phyloP scores from a whole-genome alignment of 2,888 invertebrate species.

The Brenthis hecate region DNA sequence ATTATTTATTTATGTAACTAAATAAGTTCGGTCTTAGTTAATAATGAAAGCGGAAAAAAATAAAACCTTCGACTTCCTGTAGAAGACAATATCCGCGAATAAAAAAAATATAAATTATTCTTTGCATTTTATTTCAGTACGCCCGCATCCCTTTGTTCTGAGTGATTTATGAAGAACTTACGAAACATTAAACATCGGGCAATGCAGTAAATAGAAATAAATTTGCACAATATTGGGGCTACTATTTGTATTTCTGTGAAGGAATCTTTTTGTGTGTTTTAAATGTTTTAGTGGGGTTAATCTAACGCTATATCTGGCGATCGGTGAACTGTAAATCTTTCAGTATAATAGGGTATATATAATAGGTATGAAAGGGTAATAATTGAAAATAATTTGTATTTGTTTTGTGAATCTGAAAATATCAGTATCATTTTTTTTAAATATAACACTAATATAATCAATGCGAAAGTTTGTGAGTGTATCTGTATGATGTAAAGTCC shows the following conservation, averaged over 20 bases:
- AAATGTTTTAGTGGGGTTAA: background rate
- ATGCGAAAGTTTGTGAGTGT: too few species aligned
- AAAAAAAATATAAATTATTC: slow-evolving; percentile 52
- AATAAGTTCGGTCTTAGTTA: slow-evolving; percentile 19
- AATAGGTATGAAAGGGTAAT: too few species aligned
- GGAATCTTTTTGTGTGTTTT: slow-evolving; percentile 3
- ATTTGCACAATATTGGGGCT: slow-evolving; percentile 33
- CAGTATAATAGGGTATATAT: too few species aligned
- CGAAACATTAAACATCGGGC: slow-evolving; percentile 50
- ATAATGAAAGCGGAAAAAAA: slow-evolving; percentile 46
- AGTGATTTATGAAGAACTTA: slow-evolving; percentile 50
- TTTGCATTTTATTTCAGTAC: slow-evolving; percentile 53
- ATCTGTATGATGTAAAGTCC: too few species aligned
- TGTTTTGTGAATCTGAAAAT: too few species aligned
- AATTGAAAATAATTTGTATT: too few species aligned
- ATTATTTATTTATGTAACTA: background rate
- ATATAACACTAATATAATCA: too few species aligned
- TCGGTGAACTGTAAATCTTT: too few species aligned
- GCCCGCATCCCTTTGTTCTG: slow-evolving; percentile 35
- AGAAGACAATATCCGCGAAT: slow-evolving; percentile 44
- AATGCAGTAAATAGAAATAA: slow-evolving; percentile 47
- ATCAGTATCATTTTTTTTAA: too few species aligned
- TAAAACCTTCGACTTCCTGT: slow-evolving; percentile 50
- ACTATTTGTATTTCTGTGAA: slow-evolving; percentile 19
- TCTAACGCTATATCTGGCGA: background rate